These are phyloP conservation scores for Caenorhabditis macrosperma DNA, from an alignment of 2,888 invertebrate genomes.

Conservation along the genomic window DNA sequence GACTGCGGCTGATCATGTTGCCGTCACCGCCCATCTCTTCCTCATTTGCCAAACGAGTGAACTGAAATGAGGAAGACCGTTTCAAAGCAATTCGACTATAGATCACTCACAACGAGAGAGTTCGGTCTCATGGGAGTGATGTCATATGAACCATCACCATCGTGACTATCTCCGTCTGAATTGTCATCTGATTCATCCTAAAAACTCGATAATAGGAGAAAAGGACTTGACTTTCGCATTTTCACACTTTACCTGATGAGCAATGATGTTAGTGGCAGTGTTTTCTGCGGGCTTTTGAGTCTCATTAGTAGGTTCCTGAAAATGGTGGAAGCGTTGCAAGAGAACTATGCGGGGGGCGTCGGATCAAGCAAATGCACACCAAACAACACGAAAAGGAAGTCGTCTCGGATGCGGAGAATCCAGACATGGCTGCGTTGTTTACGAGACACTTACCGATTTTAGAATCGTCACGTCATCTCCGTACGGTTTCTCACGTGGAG, in stretches of 20 bases:
- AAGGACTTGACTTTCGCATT: neutral
- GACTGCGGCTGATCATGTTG: slow-evolving; percentile 49
- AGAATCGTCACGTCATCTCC: slow-evolving; percentile 68
- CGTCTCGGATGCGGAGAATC: slow-evolving; percentile 8
- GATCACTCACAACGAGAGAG: slow-evolving; percentile 40
- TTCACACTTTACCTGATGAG: slow-evolving; percentile 36
- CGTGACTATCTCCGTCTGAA: slow-evolving; percentile 49
- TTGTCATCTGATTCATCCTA: slow-evolving; percentile 59
- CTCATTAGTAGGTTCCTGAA: slow-evolving; percentile 57
- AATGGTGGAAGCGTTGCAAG: slow-evolving; percentile 17
- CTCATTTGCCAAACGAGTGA: slow-evolving; percentile 55
- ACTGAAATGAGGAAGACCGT: slow-evolving; percentile 23
- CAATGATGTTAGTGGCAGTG: slow-evolving; percentile 49
- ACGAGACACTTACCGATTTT: slow-evolving; percentile 58
- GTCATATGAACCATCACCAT: slow-evolving; percentile 55
- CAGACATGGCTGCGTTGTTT: neutral
- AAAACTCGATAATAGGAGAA: neutral
- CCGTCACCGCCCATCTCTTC: slow-evolving; percentile 60
- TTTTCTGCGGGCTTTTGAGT: slow-evolving; percentile 47
- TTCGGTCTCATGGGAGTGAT: slow-evolving; percentile 55
- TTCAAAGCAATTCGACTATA: neutral
- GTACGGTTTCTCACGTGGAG: slow-evolving; percentile 67
- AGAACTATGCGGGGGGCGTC: neutral
- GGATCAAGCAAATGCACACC: slow-evolving; percentile 27
- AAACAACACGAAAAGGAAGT: slow-evolving; percentile 1